Evolutionary conservation across 2,113 vertebrate genomes (phyloP).

Genomic region (Coregonus clupeaformis): DNA sequence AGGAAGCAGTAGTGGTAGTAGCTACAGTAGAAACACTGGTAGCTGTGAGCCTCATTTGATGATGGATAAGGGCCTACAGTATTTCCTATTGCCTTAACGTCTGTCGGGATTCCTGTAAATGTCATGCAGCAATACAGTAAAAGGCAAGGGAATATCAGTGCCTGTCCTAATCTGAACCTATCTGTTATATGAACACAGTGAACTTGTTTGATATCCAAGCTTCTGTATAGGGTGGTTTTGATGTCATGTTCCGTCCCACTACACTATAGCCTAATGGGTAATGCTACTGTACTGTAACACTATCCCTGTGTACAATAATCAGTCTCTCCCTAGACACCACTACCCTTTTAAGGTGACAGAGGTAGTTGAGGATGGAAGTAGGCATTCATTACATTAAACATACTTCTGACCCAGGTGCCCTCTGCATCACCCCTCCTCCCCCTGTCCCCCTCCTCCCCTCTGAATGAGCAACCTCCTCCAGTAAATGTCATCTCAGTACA

Average conservation of each 20-base stretch:
- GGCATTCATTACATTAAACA: constrained; percentile 48
- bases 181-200: no score
- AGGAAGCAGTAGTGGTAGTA: no score
- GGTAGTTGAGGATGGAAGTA: constrained; percentile 46
- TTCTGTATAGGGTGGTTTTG: not conserved
- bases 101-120: not conserved
- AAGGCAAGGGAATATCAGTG: not conserved
- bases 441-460: not conserved
- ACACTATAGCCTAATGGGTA: constrained; percentile 20
- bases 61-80: not conserved
- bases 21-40: no score
- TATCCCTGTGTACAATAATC: constrained; percentile 3
- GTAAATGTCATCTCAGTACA: constrained; percentile 29
- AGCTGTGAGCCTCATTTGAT: not conserved
- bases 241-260: constrained; percentile 35
- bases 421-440: no score
- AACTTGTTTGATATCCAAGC: not conserved
- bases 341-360: constrained; percentile 50
- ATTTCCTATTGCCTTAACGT: not conserved
- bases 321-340: constrained; percentile 23
- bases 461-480: constrained; percentile 14
- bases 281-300: constrained; percentile 7
- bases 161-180: no score
- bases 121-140: not conserved
- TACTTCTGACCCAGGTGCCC: constrained; percentile 5